Evolutionary conservation across 2,888 invertebrate species (phyloP).

Genomic region (Euplagia quadripunctaria): DNA sequence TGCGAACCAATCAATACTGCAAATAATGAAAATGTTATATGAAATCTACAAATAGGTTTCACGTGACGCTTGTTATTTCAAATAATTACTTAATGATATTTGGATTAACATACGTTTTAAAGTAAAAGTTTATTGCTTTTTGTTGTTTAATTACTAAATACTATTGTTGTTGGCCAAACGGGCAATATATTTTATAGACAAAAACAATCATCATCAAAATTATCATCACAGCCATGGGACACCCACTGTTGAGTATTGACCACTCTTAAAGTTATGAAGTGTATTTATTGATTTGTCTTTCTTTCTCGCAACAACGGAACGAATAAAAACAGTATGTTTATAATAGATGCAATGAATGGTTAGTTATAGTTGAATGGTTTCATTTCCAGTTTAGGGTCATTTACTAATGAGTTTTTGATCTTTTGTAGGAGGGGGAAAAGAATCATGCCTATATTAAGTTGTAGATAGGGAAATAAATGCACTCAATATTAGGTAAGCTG

Average conservation of each 20-base stretch:
- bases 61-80: slow-evolving; percentile 60
- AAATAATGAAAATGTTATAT: slow-evolving; percentile 84
- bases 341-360: slow-evolving; percentile 49
- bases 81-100: slow-evolving; percentile 54
- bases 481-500: neutral
- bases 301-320: slow-evolving; percentile 16
- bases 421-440: too few species aligned
- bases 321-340: slow-evolving; percentile 30
- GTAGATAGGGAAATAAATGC: neutral
- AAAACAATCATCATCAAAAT: too few species aligned
- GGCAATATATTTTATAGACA: too few species aligned
- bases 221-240: too few species aligned
- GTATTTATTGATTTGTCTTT: too few species aligned
- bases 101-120: slow-evolving; percentile 24
- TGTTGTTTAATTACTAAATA: neutral
- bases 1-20: slow-evolving; percentile 85
- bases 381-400: slow-evolving; percentile 65
- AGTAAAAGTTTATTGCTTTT: slow-evolving; percentile 23
- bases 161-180: neutral
- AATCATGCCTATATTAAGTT: too few species aligned
- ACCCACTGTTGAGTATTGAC: too few species aligned
- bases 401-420: slow-evolving; percentile 53
- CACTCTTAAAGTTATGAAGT: too few species aligned
- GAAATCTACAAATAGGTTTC: slow-evolving; percentile 78
- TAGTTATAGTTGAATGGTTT: slow-evolving; percentile 62